phyloP scores from a whole-genome alignment of 2,888 invertebrate species.

The Pegoplata infirma region DNA sequence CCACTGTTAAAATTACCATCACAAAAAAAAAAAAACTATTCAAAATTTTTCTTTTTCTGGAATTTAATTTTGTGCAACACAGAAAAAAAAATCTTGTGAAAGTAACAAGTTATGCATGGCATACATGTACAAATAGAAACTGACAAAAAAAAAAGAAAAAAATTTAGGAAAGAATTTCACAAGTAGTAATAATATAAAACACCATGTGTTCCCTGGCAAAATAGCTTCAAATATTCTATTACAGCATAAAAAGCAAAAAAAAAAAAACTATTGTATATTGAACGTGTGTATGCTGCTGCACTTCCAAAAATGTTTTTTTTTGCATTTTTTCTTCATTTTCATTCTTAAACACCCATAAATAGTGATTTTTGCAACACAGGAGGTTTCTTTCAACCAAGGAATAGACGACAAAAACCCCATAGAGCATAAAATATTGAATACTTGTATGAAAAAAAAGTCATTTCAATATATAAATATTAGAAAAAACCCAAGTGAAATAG shows the following conservation, averaged over 20 bases:
- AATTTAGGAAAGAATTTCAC: conserved; percentile 34
- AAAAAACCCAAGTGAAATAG: background rate
- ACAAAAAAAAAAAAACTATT: background rate
- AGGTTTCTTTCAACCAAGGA: background rate
- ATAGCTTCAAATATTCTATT: background rate
- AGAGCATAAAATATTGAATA: conserved; percentile 46
- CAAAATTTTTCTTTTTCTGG: conserved; percentile 17
- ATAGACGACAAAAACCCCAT: conserved; percentile 5
- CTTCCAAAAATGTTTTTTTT: conserved; percentile 7
- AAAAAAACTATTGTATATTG: conserved; percentile 4
- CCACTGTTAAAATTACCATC: conserved; percentile 21
- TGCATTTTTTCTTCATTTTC: conserved; percentile 23
- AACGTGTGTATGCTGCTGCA: conserved; percentile 12
- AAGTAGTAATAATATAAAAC: conserved; percentile 55
- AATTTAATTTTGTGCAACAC: conserved; percentile 47
- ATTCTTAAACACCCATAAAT: conserved; percentile 35
- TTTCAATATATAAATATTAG: background rate
- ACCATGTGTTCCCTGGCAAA: conserved; percentile 56
- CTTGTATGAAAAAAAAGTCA: too few relatives aligned
- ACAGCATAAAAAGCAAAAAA: too few relatives aligned
- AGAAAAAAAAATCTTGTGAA: conserved; percentile 16
- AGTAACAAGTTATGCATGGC: conserved; percentile 46
- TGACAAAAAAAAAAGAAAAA: background rate
- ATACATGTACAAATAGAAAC: background rate
- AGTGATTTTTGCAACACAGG: conserved; percentile 17